Percentiles rank a stretch among this genome's conserved stretches.
phyloP scores from a whole-genome alignment of 2,797 vertebrate species.

The Alfaro cultratus region DNA sequence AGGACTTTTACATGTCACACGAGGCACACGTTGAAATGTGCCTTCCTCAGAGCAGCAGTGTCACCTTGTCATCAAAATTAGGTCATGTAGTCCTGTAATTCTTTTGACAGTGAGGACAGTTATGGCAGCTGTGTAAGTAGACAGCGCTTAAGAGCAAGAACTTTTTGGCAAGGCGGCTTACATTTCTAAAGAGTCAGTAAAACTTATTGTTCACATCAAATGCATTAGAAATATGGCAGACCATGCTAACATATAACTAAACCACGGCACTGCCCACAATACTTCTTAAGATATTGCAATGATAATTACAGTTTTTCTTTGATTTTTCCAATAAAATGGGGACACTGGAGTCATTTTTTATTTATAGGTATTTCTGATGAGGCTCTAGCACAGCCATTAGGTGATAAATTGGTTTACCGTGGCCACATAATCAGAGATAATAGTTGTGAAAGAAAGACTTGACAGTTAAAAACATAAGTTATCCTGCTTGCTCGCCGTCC shows the following conservation, averaged over 20 bases:
- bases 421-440: not conserved
- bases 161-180: slow-evolving; percentile 4
- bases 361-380: not conserved
- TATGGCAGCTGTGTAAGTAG: slow-evolving; percentile 45
- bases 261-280: not conserved
- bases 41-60: slow-evolving; percentile 17
- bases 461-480: slow-evolving; percentile 45
- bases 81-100: slow-evolving; percentile 49
- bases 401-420: not conserved
- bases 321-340: not conserved
- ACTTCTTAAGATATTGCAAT: not conserved
- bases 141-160: slow-evolving; percentile 29
- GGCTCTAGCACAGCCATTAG: not conserved
- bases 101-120: slow-evolving; percentile 26
- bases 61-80: slow-evolving; percentile 60
- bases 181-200: slow-evolving; percentile 27
- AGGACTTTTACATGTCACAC: slow-evolving; percentile 42
- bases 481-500: slow-evolving; percentile 48
- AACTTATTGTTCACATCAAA: slow-evolving; percentile 41
- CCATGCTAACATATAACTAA: not conserved
- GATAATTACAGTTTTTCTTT: slow-evolving; percentile 1
- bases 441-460: slow-evolving; percentile 8
- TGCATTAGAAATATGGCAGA: not conserved
- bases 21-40: slow-evolving; percentile 26
- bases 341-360: not conserved